Evolutionary conservation across 2,113 vertebrate species (phyloP), one percentile per base, ranked within the genome.

Genomic region (Cyanocitta stelleri): DNA sequence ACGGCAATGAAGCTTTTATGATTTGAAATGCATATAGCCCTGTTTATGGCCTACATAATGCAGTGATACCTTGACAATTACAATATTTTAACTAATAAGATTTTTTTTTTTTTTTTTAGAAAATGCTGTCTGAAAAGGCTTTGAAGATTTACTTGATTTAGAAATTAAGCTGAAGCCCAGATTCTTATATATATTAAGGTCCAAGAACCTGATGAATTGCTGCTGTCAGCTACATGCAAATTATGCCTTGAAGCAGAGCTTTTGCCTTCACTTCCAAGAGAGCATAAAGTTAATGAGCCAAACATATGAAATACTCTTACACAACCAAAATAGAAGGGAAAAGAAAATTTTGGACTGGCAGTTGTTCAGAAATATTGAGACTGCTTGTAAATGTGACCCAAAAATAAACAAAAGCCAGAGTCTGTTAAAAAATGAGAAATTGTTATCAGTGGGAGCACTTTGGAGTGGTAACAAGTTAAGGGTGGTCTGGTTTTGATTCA

Each of bases 271-370:
- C 68, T 88, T 94, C 61, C 54, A 61, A 83, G 89, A 81, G 61
- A 85, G 59, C 55, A 43, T 71, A 58, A 96, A 97, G 75, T 83
- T 93, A 97, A 97, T 95, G 85, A 96, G 61, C 69, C 93, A 93
- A 94, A 90, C 55, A 61, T 43, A 68, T 16, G 17, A 91, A 16
- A 48, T 64, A 72, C 9, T 89, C 83, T 88, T 85, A 64, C 44
- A 87, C 56, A 86, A 78, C 68, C 77, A 85, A 85, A 92, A 79
- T 13, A 94, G 85, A 93, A 89, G 6, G 39, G 55, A 59, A 85
- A 69, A 85, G 8, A 74, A 92, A 93, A 86, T 20, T 90, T 91
- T n/a, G 35, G 61, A 37, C 18, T 37, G 35, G 41, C 51, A 94
- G 23, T 58, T 44, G 16, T 78, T 87, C 61, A 79, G 89, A 89